Base-by-base conservation (phyloP, 2,888 invertebrate species). In the Brachyptera putata region DNA sequence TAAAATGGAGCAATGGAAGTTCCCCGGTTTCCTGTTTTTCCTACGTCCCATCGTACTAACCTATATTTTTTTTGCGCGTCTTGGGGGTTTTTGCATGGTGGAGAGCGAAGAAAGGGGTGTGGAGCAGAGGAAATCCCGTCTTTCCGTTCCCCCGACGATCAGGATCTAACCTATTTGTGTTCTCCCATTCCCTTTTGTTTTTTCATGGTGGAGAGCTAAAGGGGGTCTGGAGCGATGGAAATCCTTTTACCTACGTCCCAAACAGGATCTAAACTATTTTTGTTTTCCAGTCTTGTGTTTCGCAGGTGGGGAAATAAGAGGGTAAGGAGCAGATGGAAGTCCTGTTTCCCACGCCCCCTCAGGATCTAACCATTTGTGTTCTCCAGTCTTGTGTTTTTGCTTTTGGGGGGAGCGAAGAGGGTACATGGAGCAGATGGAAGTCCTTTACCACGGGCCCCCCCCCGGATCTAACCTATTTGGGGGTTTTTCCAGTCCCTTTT, bases 361-460 rank as follows among this genome's bases (percentile, higher is more conserved):
- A 3, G 14, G 39, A 14, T 39, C 14, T 14, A n/a, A n/a, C 14
- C 34, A n/a, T 11, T 2, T 26, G 5, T 39, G 43, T 56, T 39
- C 66, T 74, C 65, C 75, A 90, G 91, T 71, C 77, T 91, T 63
- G 91, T 91, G 16, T 91, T 91, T 74, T n/a, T n/a, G n/a, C 85
- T 89, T 69, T 92, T 94, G 92, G 93, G 1, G 94, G 95, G 74
- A 86, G 91, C 3, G 95, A 95, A 74, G 93, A 94, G 71, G 94
- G 71, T 95, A 95, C 72, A 86, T 93, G 71, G 89, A 92, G 70
- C 94, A 94, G 75, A 82, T 95, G 80, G 91, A 93, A 71, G 84
- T 88, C 91, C 11, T 93, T 71, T 95, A 93, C 74, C 79, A 18
- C 82, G 94, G n/a, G n/a, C n/a, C n/a, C 30, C 91, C 92, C n/a